Evolutionary conservation across 2,888 invertebrate species (phyloP).

Genomic region (Hesperia comma): DNA sequence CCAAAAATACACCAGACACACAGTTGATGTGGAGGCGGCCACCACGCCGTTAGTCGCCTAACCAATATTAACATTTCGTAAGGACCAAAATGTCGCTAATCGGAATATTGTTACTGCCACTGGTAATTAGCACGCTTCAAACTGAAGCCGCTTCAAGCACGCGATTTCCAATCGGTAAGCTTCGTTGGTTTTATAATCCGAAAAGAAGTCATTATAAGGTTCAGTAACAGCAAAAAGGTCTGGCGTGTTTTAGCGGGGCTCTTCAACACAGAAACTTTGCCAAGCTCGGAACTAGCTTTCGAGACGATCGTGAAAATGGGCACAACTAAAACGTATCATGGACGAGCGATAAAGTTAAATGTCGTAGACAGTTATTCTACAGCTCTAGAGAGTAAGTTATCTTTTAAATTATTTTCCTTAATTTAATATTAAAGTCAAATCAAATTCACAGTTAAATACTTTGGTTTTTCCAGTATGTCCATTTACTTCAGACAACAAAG

Average conservation of each 20-base stretch:
- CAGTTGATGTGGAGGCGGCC: constrained; percentile 58
- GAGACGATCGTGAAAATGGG: constrained; percentile 56
- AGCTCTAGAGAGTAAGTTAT: constrained; percentile 66
- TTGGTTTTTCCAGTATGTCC: constrained; percentile 63
- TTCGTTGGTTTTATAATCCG: neutral
- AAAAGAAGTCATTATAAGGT: neutral
- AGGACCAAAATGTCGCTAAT: constrained; percentile 50
- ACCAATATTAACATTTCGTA: constrained; percentile 47
- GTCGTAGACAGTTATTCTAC: constrained; percentile 69
- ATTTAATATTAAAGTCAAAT: neutral
- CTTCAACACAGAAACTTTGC: constrained; percentile 65
- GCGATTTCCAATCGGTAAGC: constrained; percentile 68
- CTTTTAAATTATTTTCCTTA: neutral
- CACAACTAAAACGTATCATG: constrained; percentile 58
- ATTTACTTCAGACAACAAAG: constrained; percentile 58
- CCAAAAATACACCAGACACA: constrained; percentile 77
- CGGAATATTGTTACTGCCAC: constrained; percentile 48
- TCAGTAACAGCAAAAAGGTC: constrained; percentile 11
- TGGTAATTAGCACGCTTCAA: constrained; percentile 44
- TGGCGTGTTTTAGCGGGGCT: constrained; percentile 68
- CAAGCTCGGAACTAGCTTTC: constrained; percentile 58
- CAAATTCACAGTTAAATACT: constrained; percentile 5
- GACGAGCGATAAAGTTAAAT: constrained; percentile 56
- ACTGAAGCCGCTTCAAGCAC: constrained; percentile 48
- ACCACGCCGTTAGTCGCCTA: constrained; percentile 57